Base-by-base conservation (phyloP, 2,113 vertebrate genomes). In the Fulmarus glacialis region DNA sequence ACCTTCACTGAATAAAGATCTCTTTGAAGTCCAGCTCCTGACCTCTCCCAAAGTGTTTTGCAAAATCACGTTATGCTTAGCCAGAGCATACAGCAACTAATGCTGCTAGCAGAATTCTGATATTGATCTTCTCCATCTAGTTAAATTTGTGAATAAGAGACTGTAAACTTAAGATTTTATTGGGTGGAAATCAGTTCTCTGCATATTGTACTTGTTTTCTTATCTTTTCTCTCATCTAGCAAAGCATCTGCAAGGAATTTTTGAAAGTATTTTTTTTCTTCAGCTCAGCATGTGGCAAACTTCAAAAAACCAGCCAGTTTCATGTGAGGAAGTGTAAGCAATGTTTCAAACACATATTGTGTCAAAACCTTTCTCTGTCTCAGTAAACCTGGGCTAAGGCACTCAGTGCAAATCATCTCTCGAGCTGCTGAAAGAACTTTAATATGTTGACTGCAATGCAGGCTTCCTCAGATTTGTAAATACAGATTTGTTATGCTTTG, bases 401-500 rank as follows among this genome's bases (percentile, higher is more conserved):
- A 0, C n/a, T 74, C 81, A 45, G 81, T 87, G 72, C 89, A 97
- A 89, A 95, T 89, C 86, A 93, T 62, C 27, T 71, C 86, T 84
- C 4, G 2, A 87, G 77, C 79, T 83, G 80, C 80, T 66, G 58
- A 87, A 87, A 84, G 30, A 93, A 56, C 90, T 80, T 90, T 72
- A 94, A 58, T 75, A 83, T 60, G 53, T 75, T 94, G 93, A 93
- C 87, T 94, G 36, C 80, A 91, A 86, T 29, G 45, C 83, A 92
- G 82, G 21, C 48, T 80, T 91, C 64, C 77, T 94, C 82, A 90
- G 82, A 80, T 93, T 91, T 88, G 83, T 94, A 96, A 96, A 94
- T 82, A 96, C 64, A 85, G 81, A 91, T 96, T 94, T 92, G 94
- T 96, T 95, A 75, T 43, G 60, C 60, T 96, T 89, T 92, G 89